Evolutionary conservation across 2,888 invertebrate genomes (phyloP), one percentile per base, ranked within the genome.

Genomic region (Pseudanteris insignis): DNA sequence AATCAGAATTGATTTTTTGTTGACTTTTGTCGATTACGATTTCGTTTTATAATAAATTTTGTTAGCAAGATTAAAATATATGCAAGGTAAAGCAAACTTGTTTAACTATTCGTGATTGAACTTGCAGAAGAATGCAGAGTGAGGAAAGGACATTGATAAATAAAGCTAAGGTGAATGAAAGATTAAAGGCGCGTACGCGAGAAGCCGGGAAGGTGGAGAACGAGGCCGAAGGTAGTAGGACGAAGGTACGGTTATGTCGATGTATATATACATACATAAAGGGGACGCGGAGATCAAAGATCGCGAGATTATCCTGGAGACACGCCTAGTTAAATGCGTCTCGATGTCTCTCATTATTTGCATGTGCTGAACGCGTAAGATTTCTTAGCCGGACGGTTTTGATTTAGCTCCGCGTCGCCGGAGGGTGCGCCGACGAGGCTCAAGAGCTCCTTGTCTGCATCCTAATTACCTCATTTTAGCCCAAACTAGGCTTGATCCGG

Each of bases 391-490:
- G 63, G 69, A 67, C 64, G 68, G 68, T 78, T 77, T 77, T 78
- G 77, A 78, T 78, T 77, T 77, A 77, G 69, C 69, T 59, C 43
- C 60, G 57, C 51, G 58, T 66, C 48, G 58, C 58, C 38, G 38
- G 59, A 43, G 59, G 59, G 63, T 51, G 41, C 43, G 36, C 11
- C 43, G 29, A 10, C 9, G 29, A 36, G 41, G 26, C 9, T 33
- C 44, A 24, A 33, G 48, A 48, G 66, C 65, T 66, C 67, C 70
- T 72, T 69, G 73, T 75, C 74, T 75, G 78, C 78, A 79, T 79
- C 72, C 77, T 79, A 79, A 79, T 78, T 78, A 76, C 78, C 75
- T 77, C 75, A 78, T 78, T 79, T 77, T 69, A 63, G 67, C 64
- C 67, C 66, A 72, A 75, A 76, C 74, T 73, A 72, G 68, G 70